Base-by-base conservation (phyloP, 2,888 invertebrate species). In the Argynnis bischoffii region DNA sequence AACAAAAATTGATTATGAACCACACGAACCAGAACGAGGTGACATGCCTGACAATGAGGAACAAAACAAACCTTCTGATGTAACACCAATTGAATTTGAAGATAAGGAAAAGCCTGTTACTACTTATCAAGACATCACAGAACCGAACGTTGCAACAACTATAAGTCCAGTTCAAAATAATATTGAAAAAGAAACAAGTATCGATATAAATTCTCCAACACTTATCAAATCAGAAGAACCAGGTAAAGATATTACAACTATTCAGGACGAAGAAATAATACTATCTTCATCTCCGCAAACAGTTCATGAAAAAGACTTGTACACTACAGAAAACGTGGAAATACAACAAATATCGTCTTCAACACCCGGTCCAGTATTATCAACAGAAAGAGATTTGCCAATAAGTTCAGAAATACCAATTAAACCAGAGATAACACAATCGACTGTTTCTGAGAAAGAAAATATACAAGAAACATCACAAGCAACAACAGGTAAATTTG, bases 41-140 rank as follows among this genome's bases (percentile, higher is more conserved):
- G 76, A 79, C 64, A 72, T 77, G 68, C 54, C 67, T 69, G 69
- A 77, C 75, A 76, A 78, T 41, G 69, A 76, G 21, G 55, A 61
- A 15, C 54, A 60, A 66, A 74, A 78, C 14, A 69, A 73, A 65
- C 60, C 76, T 5, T 74, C 73, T 16, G 61, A 72, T 67, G 66
- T 35, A 67, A 69, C 63, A 50, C 47, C 55, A 18, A 41, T 46
- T 41, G 56, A 64, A 16, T 66, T 60, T 11, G 56, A 67, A 46
- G 41, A 61, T 11, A 64, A 66, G 51, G 64, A 60, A 64, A 46
- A 65, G n/a, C 46, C 50, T 21, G 53, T 16, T 21, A 66, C 64
- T 26, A n/a, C 48, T 50, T 8, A 53, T 35, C 50, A 55, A 57
- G 67, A 63, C 21, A 13, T 26, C n/a, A 15, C 47, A 59, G 47